These are phyloP conservation scores for Corvus cornix DNA, from an alignment of 2,113 vertebrate species.

Conservation along the genomic window DNA sequence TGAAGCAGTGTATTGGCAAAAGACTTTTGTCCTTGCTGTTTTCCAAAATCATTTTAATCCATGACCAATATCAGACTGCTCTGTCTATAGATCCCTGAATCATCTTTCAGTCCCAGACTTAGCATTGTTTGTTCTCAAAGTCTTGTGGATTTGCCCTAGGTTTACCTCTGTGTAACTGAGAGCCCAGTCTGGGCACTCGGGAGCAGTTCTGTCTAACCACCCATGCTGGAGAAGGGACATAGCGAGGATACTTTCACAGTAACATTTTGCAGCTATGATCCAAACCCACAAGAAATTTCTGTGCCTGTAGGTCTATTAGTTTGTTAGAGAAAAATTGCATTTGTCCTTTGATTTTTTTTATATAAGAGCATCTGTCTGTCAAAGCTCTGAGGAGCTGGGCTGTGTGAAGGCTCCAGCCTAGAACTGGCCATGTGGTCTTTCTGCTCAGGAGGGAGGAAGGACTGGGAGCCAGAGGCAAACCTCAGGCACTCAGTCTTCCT, in stretches of 20 bases:
- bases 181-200: not conserved
- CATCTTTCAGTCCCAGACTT: not conserved
- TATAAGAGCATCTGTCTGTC: not conserved
- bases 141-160: not conserved
- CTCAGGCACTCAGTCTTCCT: not conserved
- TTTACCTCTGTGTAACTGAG: slow-evolving; percentile 9
- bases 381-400: not conserved
- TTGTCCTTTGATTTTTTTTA: not conserved
- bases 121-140: not conserved
- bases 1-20: not conserved
- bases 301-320: not conserved
- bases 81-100: not conserved
- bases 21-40: not conserved
- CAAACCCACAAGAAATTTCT: slow-evolving; percentile 41
- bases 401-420: not conserved
- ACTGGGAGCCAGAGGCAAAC: not conserved
- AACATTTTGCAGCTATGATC: not conserved
- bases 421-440: not conserved
- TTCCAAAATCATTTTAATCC: not conserved
- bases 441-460: not conserved
- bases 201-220: not conserved
- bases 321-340: not conserved
- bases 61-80: not conserved
- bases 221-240: not conserved
- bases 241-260: not conserved